phyloP scores from a whole-genome alignment of 2,888 invertebrate genomes.

The Trachelus tabidus region DNA sequence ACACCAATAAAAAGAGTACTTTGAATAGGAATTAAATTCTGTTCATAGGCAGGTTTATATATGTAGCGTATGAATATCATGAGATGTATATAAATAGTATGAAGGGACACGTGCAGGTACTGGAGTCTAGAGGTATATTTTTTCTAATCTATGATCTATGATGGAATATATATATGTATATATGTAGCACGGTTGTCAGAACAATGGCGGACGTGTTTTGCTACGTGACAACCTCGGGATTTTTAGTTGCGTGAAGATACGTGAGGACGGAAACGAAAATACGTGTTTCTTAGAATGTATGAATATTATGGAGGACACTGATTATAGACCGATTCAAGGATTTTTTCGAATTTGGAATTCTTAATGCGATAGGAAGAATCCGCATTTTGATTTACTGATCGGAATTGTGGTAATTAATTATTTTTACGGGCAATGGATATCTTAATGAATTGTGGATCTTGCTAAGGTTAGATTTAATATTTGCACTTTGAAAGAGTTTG shows the following conservation, averaged over 20 bases:
- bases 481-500: not conserved
- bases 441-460: not conserved
- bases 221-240: not conserved
- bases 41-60: not conserved
- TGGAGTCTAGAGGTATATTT: not conserved
- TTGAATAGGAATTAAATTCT: not conserved
- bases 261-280: not conserved
- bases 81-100: not conserved
- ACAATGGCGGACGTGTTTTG: not conserved
- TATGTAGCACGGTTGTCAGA: not conserved
- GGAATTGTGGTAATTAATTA: not conserved
- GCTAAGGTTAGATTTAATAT: too few relatives aligned
- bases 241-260: not conserved
- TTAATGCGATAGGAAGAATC: not conserved
- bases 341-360: not conserved
- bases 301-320: not conserved
- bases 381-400: not conserved
- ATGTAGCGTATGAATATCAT: too few relatives aligned
- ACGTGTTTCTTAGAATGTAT: not conserved
- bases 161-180: not conserved
- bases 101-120: not conserved
- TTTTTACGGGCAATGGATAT: not conserved
- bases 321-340: not conserved
- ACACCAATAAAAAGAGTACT: not conserved
- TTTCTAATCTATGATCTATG: not conserved